These are phyloP conservation scores for Chironomus riparius DNA, from an alignment of 2,888 invertebrate genomes.

Conservation along the genomic window DNA sequence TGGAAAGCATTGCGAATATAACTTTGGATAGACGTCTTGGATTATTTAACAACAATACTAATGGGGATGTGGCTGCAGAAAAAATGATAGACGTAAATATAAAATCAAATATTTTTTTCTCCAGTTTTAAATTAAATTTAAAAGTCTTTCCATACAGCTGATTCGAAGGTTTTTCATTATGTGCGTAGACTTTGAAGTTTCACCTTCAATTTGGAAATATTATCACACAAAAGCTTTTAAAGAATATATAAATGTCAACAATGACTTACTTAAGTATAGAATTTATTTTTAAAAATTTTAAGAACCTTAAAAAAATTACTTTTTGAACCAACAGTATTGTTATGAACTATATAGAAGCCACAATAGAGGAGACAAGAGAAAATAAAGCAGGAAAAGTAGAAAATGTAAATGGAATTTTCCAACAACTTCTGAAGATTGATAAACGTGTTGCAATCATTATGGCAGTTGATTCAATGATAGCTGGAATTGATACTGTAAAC, in stretches of 20 bases:
- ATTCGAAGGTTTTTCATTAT: conserved; percentile 27
- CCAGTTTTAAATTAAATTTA: not conserved
- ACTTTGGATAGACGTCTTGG: conserved; percentile 40
- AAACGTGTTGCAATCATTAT: conserved; percentile 46
- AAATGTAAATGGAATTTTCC: conserved; percentile 44
- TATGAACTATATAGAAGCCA: conserved; percentile 39
- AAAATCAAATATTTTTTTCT: not conserved
- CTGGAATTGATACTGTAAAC: conserved; percentile 46
- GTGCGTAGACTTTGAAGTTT: conserved; percentile 34
- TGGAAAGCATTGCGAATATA: conserved; percentile 46
- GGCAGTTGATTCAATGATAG: conserved; percentile 50
- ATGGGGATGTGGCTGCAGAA: conserved; percentile 10
- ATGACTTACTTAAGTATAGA: conserved; percentile 40
- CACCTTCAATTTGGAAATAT: conserved; percentile 37
- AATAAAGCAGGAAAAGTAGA: not conserved
- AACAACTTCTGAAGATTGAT: conserved; percentile 45
- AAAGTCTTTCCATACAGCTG: no score
- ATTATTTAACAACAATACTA: conserved; percentile 31
- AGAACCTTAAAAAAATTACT: not conserved
- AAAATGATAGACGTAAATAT: not conserved
- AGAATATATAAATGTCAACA: conserved; percentile 37
- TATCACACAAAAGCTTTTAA: conserved; percentile 36
- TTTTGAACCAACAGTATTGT: conserved; percentile 30
- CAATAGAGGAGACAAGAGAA: conserved; percentile 31
- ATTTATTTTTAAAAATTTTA: not conserved